Percentiles rank a stretch among this genome's conserved stretches.
Conservation (phyloP, 2,888 invertebrate species). For the Polyploca ridens region DNA sequence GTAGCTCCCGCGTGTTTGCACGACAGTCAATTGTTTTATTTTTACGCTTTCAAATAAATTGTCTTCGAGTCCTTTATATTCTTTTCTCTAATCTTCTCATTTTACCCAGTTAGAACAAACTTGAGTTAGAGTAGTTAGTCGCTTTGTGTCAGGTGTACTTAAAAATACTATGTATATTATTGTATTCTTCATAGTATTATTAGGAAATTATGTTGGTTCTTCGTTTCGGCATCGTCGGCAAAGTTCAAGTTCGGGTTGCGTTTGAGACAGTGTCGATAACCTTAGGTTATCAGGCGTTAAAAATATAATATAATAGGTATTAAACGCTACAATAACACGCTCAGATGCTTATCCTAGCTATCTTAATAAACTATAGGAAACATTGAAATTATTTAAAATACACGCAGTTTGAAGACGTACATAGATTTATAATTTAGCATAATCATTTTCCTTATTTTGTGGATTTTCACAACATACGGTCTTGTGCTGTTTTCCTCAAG, state of each 20-base stretch:
- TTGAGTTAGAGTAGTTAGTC: too few species aligned
- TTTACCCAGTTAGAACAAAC: too few species aligned
- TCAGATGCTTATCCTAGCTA: not conserved
- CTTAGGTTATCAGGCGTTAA: constrained; percentile 32
- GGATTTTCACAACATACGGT: too few species aligned
- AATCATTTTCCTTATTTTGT: not conserved
- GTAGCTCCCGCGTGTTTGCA: not conserved
- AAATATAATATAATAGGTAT: constrained; percentile 19
- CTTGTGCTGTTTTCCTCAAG: too few species aligned
- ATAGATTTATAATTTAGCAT: not conserved
- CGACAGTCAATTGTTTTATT: not conserved
- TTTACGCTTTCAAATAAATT: constrained; percentile 2
- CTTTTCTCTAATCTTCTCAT: not conserved
- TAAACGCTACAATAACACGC: constrained; percentile 21
- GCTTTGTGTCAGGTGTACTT: not conserved
- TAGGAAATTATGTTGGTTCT: not conserved
- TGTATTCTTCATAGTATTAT: not conserved
- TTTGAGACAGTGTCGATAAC: constrained; percentile 31
- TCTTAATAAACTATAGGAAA: not conserved
- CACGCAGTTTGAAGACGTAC: not conserved
- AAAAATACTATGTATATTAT: not conserved
- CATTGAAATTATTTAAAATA: too few species aligned
- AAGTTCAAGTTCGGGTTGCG: constrained; percentile 33
- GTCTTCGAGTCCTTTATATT: not conserved
- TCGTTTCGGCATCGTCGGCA: constrained; percentile 6